Evolutionary conservation across 1,140 invertebrate species (phyloP).

Genomic region (Parapsyche elsis): DNA sequence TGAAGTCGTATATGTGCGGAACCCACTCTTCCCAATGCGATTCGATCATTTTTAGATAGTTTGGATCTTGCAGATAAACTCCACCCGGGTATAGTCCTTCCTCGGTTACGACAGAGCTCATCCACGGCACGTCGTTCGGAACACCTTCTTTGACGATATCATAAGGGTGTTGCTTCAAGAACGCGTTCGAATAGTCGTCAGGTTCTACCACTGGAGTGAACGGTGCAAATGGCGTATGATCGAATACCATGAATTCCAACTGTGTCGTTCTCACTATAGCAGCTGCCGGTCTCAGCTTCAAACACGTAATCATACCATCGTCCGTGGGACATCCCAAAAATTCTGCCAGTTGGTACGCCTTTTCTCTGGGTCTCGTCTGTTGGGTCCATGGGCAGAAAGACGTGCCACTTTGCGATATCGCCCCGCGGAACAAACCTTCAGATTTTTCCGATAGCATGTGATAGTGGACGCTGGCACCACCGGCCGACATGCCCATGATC

Average conservation of each 20-base stretch:
- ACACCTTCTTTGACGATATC: conserved; percentile 66
- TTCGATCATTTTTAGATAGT: conserved; percentile 59
- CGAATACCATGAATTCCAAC: conserved; percentile 38
- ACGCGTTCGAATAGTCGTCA: conserved; percentile 63
- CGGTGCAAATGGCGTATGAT: conserved; percentile 59
- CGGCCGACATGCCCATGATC: conserved; percentile 69
- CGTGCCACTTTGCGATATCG: conserved; percentile 83
- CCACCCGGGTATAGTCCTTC: conserved; percentile 74
- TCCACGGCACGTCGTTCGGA: conserved; percentile 69
- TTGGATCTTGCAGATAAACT: neutral
- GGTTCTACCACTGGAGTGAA: conserved; percentile 72
- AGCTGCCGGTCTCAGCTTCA: conserved; percentile 72
- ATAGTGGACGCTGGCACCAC: conserved; percentile 71
- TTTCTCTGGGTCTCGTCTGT: conserved; percentile 72
- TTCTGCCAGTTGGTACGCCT: conserved; percentile 73
- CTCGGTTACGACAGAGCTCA: conserved; percentile 69
- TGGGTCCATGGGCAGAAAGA: conserved; percentile 78
- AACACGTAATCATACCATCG: conserved; percentile 76
- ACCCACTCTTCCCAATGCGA: conserved; percentile 70
- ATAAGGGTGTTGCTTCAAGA: conserved; percentile 69
- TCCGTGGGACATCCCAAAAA: conserved; percentile 76
- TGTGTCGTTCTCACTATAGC: conserved; percentile 64
- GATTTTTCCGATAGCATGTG: conserved; percentile 69
- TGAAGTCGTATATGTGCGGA: conserved; percentile 70
- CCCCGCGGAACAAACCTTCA: conserved; percentile 70